A percentile compares a stretch with the other conserved stretches of the same genome.
Evolutionary conservation across 2,113 vertebrate genomes (phyloP).

Genomic region (Peucedramus taeniatus): DNA sequence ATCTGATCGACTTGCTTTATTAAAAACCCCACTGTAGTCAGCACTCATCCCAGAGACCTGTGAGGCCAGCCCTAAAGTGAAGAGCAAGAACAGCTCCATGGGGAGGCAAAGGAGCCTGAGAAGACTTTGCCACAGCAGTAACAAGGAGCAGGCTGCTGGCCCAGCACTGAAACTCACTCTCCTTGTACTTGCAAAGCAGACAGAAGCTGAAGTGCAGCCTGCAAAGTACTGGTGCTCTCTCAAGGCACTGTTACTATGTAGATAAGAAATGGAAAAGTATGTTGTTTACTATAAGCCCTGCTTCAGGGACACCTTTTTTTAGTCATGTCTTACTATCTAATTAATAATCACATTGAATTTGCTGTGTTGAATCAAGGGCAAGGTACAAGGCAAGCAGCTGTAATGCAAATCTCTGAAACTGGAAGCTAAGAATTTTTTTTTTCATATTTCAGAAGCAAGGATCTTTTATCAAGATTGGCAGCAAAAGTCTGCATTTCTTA

Average conservation of each 20-base stretch:
- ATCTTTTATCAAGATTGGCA: not conserved
- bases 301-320: not conserved
- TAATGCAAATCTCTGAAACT: not conserved
- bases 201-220: not conserved
- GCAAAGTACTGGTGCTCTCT: not conserved
- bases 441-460: not conserved
- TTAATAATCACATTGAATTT: not conserved
- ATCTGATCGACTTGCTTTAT: not conserved
- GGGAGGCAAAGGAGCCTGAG: not conserved
- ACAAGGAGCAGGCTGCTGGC: rapidly evolving
- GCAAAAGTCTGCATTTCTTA: not conserved
- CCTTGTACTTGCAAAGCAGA: not conserved
- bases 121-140: not conserved
- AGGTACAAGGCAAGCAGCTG: not conserved
- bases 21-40: not conserved
- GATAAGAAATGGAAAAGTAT: not conserved
- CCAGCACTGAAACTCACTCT: not conserved
- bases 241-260: not conserved
- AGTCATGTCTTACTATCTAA: not conserved
- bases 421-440: not conserved
- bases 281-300: not conserved
- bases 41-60: not conserved
- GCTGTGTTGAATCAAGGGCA: not conserved
- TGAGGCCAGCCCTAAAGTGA: not conserved
- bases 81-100: not conserved